Base-by-base conservation (phyloP, 2,797 vertebrate genomes). In the Thripadectes ignobilis region DNA sequence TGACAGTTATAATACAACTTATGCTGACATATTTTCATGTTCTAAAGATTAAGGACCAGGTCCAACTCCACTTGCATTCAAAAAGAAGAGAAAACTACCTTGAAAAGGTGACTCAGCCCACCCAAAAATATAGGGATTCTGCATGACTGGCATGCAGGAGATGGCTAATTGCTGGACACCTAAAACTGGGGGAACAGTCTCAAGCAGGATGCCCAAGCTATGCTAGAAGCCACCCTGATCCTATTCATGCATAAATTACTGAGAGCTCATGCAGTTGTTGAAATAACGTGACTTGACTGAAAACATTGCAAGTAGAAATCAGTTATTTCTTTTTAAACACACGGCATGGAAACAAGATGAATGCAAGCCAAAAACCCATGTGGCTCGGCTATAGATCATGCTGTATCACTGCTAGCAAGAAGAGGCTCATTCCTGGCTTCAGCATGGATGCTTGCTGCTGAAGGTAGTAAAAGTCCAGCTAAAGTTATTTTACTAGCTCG, bases 401-500 rank as follows among this genome's bases (percentile, higher is more conserved):
- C 22, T 71, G 63, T 45, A 86, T 51, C 91, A 73, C 69, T 62
- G 72, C 11, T 29, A 57, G 55, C 49, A 73, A 65, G 75, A 72
- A 81, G 55, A 92, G 69, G 46, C 68, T 89, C 14, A 0, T 85
- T 94, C 85, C 63, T 68, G 63, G 58, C 83, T 69, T 49, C 41
- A 86, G 73, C 41, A 24, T 0, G 4, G 61, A 21, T 54, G 18
- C 63, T 91, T 92, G 91, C 85, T 84, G 91, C 91, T 78, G 48
- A 63, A 94, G 69, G 83, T 54, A 85, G 89, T 93, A 93, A 93
- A 89, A 90, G 94, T 89, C 92, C 88, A 82, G 69, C 82, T 79
- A 29, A 89, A 95, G 92, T 94, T 95, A 86, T 95, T 96, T 94
- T 96, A 94, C 87, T 84, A 81, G 79, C 76, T 90, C 69, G 45